Percentiles rank a stretch among this genome's conserved stretches.
Conservation (phyloP, 2,888 invertebrate species). For the Geotrupes spiniger region DNA sequence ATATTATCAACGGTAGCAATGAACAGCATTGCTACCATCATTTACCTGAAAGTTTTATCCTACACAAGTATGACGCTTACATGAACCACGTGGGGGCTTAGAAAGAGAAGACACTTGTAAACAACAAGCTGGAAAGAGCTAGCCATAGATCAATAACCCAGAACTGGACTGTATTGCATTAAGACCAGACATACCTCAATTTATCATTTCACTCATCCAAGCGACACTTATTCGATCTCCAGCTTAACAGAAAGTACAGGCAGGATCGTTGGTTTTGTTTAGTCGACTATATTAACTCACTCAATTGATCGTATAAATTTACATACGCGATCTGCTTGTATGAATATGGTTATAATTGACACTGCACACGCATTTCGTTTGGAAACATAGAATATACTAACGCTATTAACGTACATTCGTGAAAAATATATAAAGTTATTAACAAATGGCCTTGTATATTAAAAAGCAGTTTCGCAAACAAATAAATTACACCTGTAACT, state of each 20-base stretch:
- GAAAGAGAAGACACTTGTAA: constrained; percentile 22
- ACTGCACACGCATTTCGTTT: not conserved
- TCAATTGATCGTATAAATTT: constrained; percentile 1
- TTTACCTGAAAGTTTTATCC: no score
- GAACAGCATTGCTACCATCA: no score
- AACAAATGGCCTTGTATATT: constrained; percentile 8
- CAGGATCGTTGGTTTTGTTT: not conserved
- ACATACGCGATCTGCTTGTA: not conserved
- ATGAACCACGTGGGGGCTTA: constrained; percentile 35
- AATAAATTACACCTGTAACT: constrained; percentile 9
- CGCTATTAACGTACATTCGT: not conserved
- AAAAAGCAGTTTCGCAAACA: constrained; percentile 8
- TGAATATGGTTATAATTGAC: not conserved
- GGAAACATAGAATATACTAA: not conserved
- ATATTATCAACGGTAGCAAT: no score
- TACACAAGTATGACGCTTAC: no score
- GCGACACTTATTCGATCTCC: not conserved
- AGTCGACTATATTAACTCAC: not conserved
- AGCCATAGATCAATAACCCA: constrained; percentile 39
- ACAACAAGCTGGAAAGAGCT: constrained; percentile 28
- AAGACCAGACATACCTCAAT: constrained; percentile 2
- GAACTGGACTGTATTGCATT: constrained; percentile 6
- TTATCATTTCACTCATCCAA: not conserved
- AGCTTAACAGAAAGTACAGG: not conserved
- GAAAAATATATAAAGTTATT: not conserved